Conservation (phyloP, 2,888 invertebrate species). For the Phymatocera aterrima region DNA sequence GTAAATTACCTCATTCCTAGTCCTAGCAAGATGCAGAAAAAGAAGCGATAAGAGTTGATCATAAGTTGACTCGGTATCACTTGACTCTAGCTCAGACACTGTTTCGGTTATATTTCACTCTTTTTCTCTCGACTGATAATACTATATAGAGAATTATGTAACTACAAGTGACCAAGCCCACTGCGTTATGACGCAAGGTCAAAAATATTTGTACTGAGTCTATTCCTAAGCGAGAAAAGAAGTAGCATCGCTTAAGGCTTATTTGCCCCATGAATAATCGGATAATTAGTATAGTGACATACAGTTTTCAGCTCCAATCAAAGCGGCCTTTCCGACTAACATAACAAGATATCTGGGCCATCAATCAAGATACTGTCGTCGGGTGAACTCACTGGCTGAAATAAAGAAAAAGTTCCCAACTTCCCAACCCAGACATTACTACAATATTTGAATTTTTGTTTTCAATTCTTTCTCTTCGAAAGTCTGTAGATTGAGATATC, state of each 20-base stretch:
- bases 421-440: not conserved
- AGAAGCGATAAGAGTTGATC: conserved; percentile 1
- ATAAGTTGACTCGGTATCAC: conserved; percentile 11
- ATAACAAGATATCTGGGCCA: conserved; percentile 3
- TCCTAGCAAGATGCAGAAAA: not conserved
- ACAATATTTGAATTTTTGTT: not conserved
- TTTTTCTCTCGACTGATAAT: conserved; percentile 2
- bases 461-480: not conserved
- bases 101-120: conserved; percentile 9
- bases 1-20: not conserved
- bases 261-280: not conserved
- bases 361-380: conserved; percentile 27
- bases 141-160: conserved; percentile 23
- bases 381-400: not conserved
- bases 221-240: not conserved
- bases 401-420: not conserved
- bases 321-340: not conserved
- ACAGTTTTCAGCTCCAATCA: conserved; percentile 8
- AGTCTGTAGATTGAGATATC: not conserved
- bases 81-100: conserved; percentile 25
- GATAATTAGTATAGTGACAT: conserved; percentile 3
- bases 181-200: not conserved
- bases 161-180: no score
- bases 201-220: not conserved
- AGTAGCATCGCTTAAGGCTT: not conserved